Percentiles rank a stretch among this genome's conserved stretches.
Conservation (phyloP, 2,888 invertebrate species). For the Orthosia cruda region DNA sequence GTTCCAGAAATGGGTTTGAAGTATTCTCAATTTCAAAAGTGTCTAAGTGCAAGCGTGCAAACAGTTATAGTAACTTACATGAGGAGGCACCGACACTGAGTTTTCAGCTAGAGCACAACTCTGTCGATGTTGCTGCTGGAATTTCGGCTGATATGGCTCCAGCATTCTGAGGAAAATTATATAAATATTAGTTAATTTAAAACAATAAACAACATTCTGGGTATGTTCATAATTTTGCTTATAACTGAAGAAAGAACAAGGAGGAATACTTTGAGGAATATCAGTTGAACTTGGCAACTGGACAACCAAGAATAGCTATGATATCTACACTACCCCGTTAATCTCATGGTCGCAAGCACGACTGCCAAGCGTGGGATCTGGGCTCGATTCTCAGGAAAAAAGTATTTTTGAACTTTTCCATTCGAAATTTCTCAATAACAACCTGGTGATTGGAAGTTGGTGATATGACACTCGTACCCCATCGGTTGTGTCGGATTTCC, state of each 20-base stretch:
- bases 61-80: constrained; percentile 78
- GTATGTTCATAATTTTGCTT: too few relatives aligned
- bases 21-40: too few relatives aligned
- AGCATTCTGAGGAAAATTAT: constrained; percentile 93
- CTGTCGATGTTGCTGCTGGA: constrained; percentile 96
- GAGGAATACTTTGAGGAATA: not conserved
- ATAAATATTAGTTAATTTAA: not conserved
- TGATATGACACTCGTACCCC: too few relatives aligned
- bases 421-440: too few relatives aligned
- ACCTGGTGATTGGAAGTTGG: too few relatives aligned
- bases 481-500: too few relatives aligned
- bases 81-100: constrained; percentile 85
- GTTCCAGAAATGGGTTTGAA: not conserved
- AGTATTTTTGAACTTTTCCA: too few relatives aligned
- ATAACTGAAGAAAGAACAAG: too few relatives aligned
- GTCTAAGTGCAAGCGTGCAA: constrained; percentile 7
- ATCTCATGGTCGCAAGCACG: too few relatives aligned
- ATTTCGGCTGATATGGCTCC: constrained; percentile 98
- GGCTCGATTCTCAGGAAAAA: too few relatives aligned
- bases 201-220: not conserved
- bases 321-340: too few relatives aligned
- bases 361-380: too few relatives aligned
- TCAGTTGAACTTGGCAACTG: not conserved
- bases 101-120: constrained; percentile 93
- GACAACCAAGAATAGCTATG: not conserved